phyloP scores from a whole-genome alignment of 1,140 invertebrate species.

The Archivesica marissinica region DNA sequence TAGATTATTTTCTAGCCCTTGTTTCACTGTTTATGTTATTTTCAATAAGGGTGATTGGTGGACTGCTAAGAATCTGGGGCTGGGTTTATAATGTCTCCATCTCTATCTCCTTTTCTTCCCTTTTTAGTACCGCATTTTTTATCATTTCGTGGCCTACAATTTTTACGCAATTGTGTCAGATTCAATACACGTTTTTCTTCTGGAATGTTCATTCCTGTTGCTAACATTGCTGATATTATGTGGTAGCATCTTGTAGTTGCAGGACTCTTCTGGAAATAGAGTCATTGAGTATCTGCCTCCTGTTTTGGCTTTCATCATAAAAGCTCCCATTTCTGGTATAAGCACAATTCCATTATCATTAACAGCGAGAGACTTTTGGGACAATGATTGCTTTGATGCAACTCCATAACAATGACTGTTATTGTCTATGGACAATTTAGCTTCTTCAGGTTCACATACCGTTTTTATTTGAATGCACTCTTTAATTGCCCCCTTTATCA shows the following conservation, averaged over 20 bases:
- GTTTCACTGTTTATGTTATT: background rate
- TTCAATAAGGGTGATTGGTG: background rate
- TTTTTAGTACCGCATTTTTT: conserved; percentile 47
- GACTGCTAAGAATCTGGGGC: conserved; percentile 24
- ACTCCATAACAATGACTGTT: background rate
- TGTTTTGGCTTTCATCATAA: conserved; percentile 41
- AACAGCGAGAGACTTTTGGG: conserved; percentile 4
- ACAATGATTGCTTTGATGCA: background rate
- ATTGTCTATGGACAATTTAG: background rate
- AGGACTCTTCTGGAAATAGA: conserved; percentile 24
- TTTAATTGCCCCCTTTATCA: no score
- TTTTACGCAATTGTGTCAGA: conserved; percentile 23
- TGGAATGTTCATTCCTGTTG: conserved; percentile 34
- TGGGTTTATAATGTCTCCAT: conserved; percentile 15
- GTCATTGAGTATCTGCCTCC: conserved; percentile 22
- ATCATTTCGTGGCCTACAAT: conserved; percentile 23
- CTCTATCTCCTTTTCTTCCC: conserved; percentile 18
- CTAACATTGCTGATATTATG: conserved; percentile 24
- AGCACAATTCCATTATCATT: conserved; percentile 39
- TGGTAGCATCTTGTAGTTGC: conserved; percentile 31
- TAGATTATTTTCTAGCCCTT: no score
- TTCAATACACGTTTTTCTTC: conserved; percentile 47
- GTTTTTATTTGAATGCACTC: no score
- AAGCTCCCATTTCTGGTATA: conserved; percentile 37
- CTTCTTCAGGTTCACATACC: background rate